Evolutionary conservation across 2,888 invertebrate species (phyloP), one percentile per base, ranked within the genome.

Genomic region (Zelleria hepariella): DNA sequence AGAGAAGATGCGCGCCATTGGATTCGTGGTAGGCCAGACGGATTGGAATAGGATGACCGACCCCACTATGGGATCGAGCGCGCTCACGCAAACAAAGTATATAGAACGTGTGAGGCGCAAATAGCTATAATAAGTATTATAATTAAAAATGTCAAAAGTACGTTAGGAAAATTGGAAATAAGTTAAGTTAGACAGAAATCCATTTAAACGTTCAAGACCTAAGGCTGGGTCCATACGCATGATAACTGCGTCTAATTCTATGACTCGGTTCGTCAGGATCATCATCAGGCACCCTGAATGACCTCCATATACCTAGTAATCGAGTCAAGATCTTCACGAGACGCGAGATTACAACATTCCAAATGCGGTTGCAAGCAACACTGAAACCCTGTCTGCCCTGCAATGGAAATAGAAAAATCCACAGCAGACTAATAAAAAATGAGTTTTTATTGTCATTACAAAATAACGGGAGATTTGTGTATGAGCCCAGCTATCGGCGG

Each of bases 11-110:
- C 93, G 97, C 58, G 97, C 96, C 25, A 94, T 98, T 64, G 98
- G 98, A 23, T 98, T 98, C 87, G 97, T 98, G 58, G 97, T 98
- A 62, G 98, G 98, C 0, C 97, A 97, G 74, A 98, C 98, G 0
- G 96, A 98, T 79, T 98, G 98, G 98, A 93, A 94, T 64, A 91
- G 97, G 66, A 97, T 98, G 94, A 96, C 96, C 82, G 98, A 98
- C 82, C 96, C 96, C 2, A 93, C 95, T 25, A 94, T 93, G 80
- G 98, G 97, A 4, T 93, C 94, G 71, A 93, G 94, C 70, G 98
- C 97, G 15, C 92, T 98, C 57, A 98, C 97, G 61, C 94, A 95
- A 81, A 98, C 98, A 65, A 98, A 98, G 90, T 98, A 96, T 81
- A 96, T 97, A 68, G 95, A 93, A 74, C 86, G 91, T 63, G 86